phyloP scores from a whole-genome alignment of 2,113 vertebrate genomes.

The Choloepus hoffmanni region DNA sequence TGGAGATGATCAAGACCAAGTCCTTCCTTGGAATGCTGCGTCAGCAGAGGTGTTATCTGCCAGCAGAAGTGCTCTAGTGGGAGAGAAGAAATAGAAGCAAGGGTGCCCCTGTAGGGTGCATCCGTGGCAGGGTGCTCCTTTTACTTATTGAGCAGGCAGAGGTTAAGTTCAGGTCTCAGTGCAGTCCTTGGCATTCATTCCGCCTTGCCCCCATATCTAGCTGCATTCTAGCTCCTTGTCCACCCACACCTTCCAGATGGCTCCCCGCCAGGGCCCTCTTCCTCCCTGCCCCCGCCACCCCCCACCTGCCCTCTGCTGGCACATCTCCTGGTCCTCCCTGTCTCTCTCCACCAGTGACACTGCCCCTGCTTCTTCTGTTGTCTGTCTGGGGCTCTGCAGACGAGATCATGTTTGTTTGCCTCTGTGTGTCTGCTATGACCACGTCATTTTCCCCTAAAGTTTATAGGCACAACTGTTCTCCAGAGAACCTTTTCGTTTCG shows the following conservation, averaged over 20 bases:
- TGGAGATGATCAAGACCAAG: too few species aligned
- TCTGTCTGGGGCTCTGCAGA: not conserved
- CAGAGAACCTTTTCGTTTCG: not conserved
- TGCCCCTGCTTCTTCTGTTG: not conserved
- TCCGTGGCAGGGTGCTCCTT: not conserved
- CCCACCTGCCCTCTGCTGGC: not conserved
- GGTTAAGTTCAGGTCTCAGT: not conserved
- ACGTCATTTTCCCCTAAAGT: not conserved
- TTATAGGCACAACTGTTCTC: not conserved
- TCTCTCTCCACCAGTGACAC: not conserved
- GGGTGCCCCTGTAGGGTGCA: not conserved
- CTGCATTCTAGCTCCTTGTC: not conserved
- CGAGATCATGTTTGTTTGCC: not conserved
- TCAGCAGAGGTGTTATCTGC: not conserved
- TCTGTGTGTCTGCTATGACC: not conserved
- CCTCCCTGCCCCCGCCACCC: not conserved
- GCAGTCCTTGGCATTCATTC: not conserved
- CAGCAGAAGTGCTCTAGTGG: not conserved
- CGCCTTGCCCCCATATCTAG: not conserved
- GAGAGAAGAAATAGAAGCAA: not conserved
- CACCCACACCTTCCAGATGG: not conserved
- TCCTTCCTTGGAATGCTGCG: not conserved
- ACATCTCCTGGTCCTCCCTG: not conserved
- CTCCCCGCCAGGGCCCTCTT: not conserved
- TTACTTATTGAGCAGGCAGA: not conserved